Evolutionary conservation across 53 echinoderm and acorn worm genomes (phyloP), one percentile per base, ranked within the genome.

Genomic region (Stichopus horrens): DNA sequence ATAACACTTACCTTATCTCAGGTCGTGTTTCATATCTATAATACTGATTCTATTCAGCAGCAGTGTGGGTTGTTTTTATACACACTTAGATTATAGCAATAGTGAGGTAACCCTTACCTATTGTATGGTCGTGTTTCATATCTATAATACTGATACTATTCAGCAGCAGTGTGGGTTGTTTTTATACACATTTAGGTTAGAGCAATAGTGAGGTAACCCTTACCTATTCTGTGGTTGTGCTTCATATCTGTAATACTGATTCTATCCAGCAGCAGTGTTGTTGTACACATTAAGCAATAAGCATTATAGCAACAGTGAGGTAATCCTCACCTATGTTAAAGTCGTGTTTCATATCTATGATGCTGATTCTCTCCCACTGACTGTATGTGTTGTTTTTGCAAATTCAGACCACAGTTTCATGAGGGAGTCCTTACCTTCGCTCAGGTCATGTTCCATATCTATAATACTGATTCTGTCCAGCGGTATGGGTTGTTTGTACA

Each of bases 401-500:
- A 37, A 67, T 67, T 67, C 68, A 67, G 68, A 11, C 68, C n/a
- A 67, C 68, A 67, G 13, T 67, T n/a, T 14, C 13, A 67, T 67
- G 68, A 67, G 37, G 37, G 5, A 75, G 20, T 52, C 10, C 85
- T 85, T 11, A 85, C 85, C 85, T 52, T 65, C 85, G 10, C 85
- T 67, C n/a, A 65, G 85, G 18, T 85, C 85, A 16, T 85, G 67
- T 37, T 96, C 96, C 19, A 94, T 76, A 21, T 99, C 99, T 6
- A 96, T 84, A 37, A 94, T 89, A 4, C 92, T 88, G n/a, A 99
- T 88, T 55, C 99, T 89, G 68, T 99, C 99, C 52, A 99, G 84
- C 2, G 99, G 99, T 9, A 99, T 86, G 20, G 95, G 99, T 52
- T 93, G 89, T 80, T 93, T 93, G 90, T 93, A 80, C 0, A 99